Base-by-base conservation (phyloP, 1,140 invertebrate species). In the Alviniconcha marisindica region DNA sequence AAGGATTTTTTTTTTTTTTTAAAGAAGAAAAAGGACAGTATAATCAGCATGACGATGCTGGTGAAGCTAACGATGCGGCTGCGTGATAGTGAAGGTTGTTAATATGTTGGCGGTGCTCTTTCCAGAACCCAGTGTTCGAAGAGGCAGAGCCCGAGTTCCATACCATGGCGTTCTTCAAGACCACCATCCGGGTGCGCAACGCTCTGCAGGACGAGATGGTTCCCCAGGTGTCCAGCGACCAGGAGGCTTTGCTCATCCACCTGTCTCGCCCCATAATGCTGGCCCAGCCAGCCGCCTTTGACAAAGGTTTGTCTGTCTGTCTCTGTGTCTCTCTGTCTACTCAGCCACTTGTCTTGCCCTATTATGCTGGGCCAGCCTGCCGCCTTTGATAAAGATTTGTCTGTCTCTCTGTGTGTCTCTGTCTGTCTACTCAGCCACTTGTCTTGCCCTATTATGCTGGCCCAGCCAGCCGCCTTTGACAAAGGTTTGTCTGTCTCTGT, bases 101-200 rank as follows among this genome's bases (percentile, higher is more conserved):
- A 51, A 21, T n/a, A n/a, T n/a, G 18, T 51, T 18, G 18, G 7
- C 48, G 7, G 18, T 51, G 48, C 7, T 10, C 18, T 15, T 60
- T 87, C 14, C 77, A 91, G 89, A 98, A 99, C 93, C 96, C 97
- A 7, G 95, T 99, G 91, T 99, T 99, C 92, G 98, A 99, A 92
- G 98, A 99, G 92, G 98, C 97, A 0, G 98, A 99, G 89, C 96
- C 97, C 0, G 98, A 99, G 91, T 99, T 98, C 92, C 97, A 99
- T 89, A 97, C 98, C 88, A 97, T 98, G 92, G 98, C 98, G 0
- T 99, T 98, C 93, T 99, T 99, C 93, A 98, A 98, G 91, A 99
- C 98, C 0, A 95, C 96, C 87, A 98, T 99, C 87, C 95, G 90
- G 42, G 87, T 94, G 48, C 87, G 94, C 78, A 94, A 94, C 92